Evolutionary conservation across 2,888 invertebrate genomes (phyloP).

Genomic region (Lymantria monacha): DNA sequence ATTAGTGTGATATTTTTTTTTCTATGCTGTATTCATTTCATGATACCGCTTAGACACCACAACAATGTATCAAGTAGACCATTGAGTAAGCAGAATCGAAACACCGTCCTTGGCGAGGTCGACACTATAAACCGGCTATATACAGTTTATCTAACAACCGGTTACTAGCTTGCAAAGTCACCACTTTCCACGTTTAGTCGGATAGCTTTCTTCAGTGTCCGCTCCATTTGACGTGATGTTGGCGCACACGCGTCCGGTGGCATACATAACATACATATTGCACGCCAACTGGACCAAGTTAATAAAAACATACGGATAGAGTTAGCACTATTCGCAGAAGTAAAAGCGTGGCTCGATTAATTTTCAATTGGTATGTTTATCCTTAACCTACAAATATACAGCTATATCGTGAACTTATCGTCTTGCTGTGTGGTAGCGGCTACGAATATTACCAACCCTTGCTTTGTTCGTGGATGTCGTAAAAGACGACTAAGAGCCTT

Average conservation of each 20-base stretch:
- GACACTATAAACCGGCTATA: conserved; percentile 42
- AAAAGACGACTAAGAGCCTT: too few relatives aligned
- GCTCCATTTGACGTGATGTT: conserved; percentile 72
- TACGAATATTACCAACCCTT: too few relatives aligned
- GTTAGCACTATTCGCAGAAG: conserved; percentile 39
- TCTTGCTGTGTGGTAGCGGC: too few relatives aligned
- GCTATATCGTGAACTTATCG: not conserved
- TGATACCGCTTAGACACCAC: not conserved
- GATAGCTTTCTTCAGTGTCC: conserved; percentile 55
- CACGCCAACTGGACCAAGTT: conserved; percentile 72
- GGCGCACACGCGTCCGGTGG: conserved; percentile 70
- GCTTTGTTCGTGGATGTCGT: too few relatives aligned
- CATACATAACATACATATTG: conserved; percentile 78
- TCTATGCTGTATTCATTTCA: not conserved
- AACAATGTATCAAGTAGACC: conserved; percentile 48
- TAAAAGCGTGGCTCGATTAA: conserved; percentile 29
- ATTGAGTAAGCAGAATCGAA: conserved; percentile 71
- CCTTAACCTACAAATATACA: not conserved
- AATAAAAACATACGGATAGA: conserved; percentile 71
- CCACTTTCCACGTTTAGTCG: conserved; percentile 50
- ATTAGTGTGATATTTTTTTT: not conserved
- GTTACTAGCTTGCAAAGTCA: conserved; percentile 8
- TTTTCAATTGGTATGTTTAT: conserved; percentile 26
- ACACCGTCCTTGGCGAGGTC: conserved; percentile 77
- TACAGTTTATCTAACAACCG: conserved; percentile 14